Conservation (phyloP, 2,113 vertebrate species). For the Tenrec ecaudatus region DNA sequence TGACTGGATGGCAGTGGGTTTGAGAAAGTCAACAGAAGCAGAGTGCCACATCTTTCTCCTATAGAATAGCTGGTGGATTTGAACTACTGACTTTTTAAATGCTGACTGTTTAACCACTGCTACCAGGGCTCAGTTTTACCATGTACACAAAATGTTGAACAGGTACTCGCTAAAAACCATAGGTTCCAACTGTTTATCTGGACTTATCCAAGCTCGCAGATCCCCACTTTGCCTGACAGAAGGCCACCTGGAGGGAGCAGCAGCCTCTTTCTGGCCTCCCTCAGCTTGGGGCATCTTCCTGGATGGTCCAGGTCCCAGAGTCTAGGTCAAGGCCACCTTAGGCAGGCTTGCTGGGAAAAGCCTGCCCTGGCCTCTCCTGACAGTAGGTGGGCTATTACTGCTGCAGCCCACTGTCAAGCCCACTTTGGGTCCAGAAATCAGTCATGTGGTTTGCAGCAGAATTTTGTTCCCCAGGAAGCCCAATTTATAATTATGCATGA, state of each 20-base stretch:
- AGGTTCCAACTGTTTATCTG: background rate
- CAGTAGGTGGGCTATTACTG: conserved; percentile 81
- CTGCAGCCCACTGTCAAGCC: conserved; percentile 85
- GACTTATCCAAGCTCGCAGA: background rate
- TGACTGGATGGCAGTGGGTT: no score
- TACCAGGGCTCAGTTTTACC: background rate
- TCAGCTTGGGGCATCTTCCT: background rate
- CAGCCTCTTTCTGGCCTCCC: background rate
- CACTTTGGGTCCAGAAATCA: conserved; percentile 85
- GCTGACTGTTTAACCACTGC: background rate
- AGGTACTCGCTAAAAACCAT: background rate
- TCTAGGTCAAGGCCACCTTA: background rate
- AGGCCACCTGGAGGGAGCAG: background rate
- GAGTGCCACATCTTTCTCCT: background rate
- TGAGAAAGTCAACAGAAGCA: background rate
- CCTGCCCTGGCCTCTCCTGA: conserved; percentile 55
- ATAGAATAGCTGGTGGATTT: background rate
- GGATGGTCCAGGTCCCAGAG: background rate
- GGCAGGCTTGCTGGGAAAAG: conserved; percentile 66
- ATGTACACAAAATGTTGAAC: background rate
- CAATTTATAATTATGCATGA: conserved; percentile 81
- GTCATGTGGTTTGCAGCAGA: conserved; percentile 84
- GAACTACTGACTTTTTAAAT: background rate
- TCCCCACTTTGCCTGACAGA: background rate
- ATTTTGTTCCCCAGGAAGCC: conserved; percentile 81